These are phyloP conservation scores for Aviceda subcristata DNA, from an alignment of 2,113 vertebrate genomes.

Conservation along the genomic window DNA sequence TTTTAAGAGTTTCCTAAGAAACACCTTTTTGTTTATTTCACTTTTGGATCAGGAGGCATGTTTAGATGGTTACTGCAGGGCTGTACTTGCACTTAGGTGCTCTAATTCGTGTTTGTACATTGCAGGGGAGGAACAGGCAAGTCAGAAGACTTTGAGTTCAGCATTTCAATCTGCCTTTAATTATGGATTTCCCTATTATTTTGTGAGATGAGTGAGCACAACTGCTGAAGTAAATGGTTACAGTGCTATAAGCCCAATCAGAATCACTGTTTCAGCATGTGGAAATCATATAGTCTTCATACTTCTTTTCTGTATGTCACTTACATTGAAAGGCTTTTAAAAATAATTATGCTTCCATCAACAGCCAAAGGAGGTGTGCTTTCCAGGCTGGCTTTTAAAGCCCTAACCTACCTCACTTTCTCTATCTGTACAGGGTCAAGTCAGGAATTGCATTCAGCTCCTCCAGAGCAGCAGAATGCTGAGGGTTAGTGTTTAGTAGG, in stretches of 20 bases:
- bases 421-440: not conserved
- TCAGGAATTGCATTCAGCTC: not conserved
- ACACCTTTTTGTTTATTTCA: not conserved
- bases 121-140: not conserved
- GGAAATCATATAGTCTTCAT: not conserved
- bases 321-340: not conserved
- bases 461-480: not conserved
- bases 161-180: not conserved
- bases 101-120: rapidly evolving
- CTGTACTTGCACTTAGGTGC: not conserved
- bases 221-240: not conserved
- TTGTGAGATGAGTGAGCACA: not conserved
- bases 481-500: not conserved
- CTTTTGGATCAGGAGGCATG: not conserved
- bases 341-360: not conserved
- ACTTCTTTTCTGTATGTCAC: not conserved
- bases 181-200: not conserved
- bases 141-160: not conserved
- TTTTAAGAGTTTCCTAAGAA: not conserved
- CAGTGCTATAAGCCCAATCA: not conserved
- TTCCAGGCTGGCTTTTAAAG: not conserved
- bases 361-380: not conserved
- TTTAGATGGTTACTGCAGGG: not conserved
- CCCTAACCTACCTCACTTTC: not conserved
- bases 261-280: not conserved